Evolutionary conservation across 2,113 vertebrate species (phyloP).

Genomic region (Cynopterus brachyotis): DNA sequence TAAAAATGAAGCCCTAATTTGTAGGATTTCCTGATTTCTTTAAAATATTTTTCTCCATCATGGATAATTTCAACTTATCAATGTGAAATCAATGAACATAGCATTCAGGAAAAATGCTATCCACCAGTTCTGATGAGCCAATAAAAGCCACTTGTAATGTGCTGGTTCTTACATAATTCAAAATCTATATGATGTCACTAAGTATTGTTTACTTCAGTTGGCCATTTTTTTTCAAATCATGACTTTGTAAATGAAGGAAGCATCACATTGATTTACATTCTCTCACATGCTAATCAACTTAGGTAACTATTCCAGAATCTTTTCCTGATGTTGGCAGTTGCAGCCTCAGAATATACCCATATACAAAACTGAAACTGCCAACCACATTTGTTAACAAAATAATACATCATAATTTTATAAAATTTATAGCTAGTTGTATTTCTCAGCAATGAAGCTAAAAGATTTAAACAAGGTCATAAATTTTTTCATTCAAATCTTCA

Average conservation of each 20-base stretch:
- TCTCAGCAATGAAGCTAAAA: background rate
- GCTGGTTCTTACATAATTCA: background rate
- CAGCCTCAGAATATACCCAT: background rate
- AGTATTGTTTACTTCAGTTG: background rate
- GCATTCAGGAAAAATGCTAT: background rate
- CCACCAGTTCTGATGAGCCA: background rate
- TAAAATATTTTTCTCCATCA: background rate
- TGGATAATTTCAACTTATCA: background rate
- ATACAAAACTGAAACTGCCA: background rate
- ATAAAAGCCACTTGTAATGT: too few species aligned
- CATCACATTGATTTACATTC: background rate
- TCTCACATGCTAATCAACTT: background rate
- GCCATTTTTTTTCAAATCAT: background rate
- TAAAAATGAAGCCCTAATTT: background rate
- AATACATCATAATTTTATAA: background rate
- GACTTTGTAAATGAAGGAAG: background rate
- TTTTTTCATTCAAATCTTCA: background rate
- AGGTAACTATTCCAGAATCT: background rate
- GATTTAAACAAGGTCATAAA: background rate
- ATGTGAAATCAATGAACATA: background rate
- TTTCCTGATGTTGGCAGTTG: background rate
- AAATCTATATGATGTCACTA: background rate
- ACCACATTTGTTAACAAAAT: background rate
- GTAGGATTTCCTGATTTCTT: background rate
- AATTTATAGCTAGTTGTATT: background rate